These are phyloP conservation scores for Eilema sororculum DNA, from an alignment of 2,888 invertebrate genomes.

Conservation along the genomic window DNA sequence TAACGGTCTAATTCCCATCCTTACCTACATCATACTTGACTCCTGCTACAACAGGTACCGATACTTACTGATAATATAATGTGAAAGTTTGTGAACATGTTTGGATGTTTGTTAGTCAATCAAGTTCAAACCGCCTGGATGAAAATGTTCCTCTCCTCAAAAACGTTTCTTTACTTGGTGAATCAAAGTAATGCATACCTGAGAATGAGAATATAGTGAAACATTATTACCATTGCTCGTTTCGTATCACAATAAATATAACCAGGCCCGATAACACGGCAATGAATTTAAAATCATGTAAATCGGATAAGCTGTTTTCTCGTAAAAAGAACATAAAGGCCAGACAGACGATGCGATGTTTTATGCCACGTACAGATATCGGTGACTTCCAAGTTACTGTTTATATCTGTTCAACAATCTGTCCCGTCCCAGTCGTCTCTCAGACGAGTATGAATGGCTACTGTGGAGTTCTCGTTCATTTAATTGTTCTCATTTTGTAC, in stretches of 20 bases:
- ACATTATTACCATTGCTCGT: background rate
- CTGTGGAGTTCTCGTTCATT: background rate
- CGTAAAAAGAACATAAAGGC: conserved; percentile 1
- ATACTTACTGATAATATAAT: no score
- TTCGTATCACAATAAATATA: background rate
- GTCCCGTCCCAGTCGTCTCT: background rate
- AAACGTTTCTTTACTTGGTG: no score
- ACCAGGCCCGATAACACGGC: conserved; percentile 1
- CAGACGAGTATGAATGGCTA: background rate
- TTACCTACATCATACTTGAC: no score
- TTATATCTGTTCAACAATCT: background rate
- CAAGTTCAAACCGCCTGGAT: no score
- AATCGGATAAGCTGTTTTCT: background rate
- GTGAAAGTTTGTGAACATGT: no score
- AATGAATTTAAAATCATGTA: background rate
- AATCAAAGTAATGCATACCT: no score
- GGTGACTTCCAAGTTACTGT: background rate
- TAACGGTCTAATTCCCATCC: no score
- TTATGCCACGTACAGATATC: background rate
- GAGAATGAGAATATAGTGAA: no score
- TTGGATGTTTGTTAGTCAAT: no score
- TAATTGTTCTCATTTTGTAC: background rate
- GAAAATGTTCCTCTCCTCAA: no score
- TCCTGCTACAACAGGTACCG: no score
- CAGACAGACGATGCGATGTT: background rate